Evolutionary conservation across 2,797 vertebrate species (phyloP), one percentile per base, ranked within the genome.

Genomic region (Sebastes taczanowskii): DNA sequence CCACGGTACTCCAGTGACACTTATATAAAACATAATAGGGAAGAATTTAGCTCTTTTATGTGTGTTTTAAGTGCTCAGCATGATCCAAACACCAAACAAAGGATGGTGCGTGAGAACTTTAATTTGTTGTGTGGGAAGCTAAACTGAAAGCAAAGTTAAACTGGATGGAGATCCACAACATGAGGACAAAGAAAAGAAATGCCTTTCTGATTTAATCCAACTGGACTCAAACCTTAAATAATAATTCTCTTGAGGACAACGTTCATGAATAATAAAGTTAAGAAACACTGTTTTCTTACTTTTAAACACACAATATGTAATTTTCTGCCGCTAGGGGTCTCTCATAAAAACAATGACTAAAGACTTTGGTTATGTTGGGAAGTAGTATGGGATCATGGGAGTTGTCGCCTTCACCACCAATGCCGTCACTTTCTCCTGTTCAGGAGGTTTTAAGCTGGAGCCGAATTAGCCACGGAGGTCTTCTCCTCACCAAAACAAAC

Each of bases 31-130:
- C 27, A 25, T 32, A 14, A 65, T 16, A 38, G 18, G 7, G 4
- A 18, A 74, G 18, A 62, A 46, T 25, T 20, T 46, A 13, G 8
- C 5, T 71, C 20, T 58, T 68, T 60, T 46, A 29, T 58, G 42
- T 18, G 42, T 42, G 38, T 42, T 42, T 42, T 42, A 18, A 59
- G 11, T 27, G 22, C 6, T 56, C 46, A 29, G 6, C 11, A 62
- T 46, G 23, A 71, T 67, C 18, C 49, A 16, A 62, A 72, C 23
- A 25, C 11, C 20, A 34, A 62, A 64, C 80, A 75, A 71, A 77
- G 75, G 83, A 86, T 69, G 83, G 80, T 34, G 65, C 73, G 16
- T 49, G 46, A 49, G 42, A 46, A 46, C 42, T 46, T 46, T 46
- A 74, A 20, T 49, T 49, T 32, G 60, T 27, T 80, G 53, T 27